phyloP scores from a whole-genome alignment of 1,140 invertebrate genomes.

The Drosophila repleta region DNA sequence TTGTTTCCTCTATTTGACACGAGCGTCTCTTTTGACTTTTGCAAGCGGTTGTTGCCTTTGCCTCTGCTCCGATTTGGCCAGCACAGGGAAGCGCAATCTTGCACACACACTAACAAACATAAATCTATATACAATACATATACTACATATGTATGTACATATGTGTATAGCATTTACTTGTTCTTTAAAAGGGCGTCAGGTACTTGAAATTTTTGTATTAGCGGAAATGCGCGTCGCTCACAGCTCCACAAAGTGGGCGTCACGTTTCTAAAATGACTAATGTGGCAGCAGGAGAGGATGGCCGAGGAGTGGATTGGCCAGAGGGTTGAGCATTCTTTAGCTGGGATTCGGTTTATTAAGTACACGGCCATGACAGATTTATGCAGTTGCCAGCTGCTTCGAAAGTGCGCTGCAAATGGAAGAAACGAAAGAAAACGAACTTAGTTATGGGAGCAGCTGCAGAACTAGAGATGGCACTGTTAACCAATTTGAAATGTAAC shows the following conservation, averaged over 20 bases:
- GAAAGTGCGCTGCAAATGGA: background rate
- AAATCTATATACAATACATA: background rate
- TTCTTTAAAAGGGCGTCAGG: slow-evolving; percentile 55
- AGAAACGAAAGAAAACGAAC: background rate
- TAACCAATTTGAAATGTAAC: too few relatives aligned
- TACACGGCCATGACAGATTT: slow-evolving; percentile 47
- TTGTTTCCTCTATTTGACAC: slow-evolving; percentile 74
- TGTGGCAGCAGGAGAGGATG: background rate
- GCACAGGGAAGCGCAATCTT: slow-evolving; percentile 37
- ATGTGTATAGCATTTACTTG: slow-evolving; percentile 12
- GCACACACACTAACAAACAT: background rate
- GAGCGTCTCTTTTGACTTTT: slow-evolving; percentile 69
- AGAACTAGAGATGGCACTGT: background rate
- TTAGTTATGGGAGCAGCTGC: background rate
- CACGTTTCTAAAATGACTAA: slow-evolving; percentile 26
- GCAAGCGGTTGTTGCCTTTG: slow-evolving; percentile 55
- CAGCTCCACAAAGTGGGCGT: slow-evolving; percentile 58
- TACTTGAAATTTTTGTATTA: slow-evolving; percentile 47
- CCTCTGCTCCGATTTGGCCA: slow-evolving; percentile 48
- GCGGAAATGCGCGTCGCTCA: slow-evolving; percentile 67
- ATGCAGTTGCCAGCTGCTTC: slow-evolving; percentile 30
- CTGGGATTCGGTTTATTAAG: slow-evolving; percentile 14
- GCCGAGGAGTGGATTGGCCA: background rate
- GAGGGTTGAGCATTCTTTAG: background rate
- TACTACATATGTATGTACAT: background rate